Evolutionary conservation across 2,113 vertebrate genomes (phyloP).

Genomic region (Gadus chalcogrammus): DNA sequence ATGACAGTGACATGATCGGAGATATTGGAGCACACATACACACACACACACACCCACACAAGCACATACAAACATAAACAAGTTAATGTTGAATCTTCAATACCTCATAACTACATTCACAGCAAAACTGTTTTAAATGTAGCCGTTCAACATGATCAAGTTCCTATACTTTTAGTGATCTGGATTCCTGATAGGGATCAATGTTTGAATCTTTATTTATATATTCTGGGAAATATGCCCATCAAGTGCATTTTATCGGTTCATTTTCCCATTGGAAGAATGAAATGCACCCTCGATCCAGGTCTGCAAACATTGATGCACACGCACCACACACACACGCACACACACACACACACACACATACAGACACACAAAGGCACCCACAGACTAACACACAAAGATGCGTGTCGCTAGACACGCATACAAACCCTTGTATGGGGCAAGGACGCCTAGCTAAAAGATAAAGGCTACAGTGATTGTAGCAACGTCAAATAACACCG

Average conservation of each 20-base stretch:
- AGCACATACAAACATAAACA: not conserved
- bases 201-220: no score
- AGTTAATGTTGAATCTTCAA: no score
- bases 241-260: not conserved
- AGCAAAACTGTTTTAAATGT: no score
- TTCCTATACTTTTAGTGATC: no score
- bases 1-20: constrained; percentile 54
- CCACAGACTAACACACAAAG: not conserved
- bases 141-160: no score
- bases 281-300: not conserved
- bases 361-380: not conserved
- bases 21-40: constrained; percentile 39
- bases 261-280: not conserved
- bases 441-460: not conserved
- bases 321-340: not conserved
- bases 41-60: not conserved
- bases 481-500: constrained; percentile 26
- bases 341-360: no score
- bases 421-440: constrained; percentile 13
- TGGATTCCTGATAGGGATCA: no score
- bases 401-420: not conserved
- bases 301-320: not conserved
- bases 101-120: no score
- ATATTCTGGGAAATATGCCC: not conserved
- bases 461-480: constrained; percentile 2